Base-by-base conservation (phyloP, 1,140 invertebrate species). In the Chrysomallon squamiferum region DNA sequence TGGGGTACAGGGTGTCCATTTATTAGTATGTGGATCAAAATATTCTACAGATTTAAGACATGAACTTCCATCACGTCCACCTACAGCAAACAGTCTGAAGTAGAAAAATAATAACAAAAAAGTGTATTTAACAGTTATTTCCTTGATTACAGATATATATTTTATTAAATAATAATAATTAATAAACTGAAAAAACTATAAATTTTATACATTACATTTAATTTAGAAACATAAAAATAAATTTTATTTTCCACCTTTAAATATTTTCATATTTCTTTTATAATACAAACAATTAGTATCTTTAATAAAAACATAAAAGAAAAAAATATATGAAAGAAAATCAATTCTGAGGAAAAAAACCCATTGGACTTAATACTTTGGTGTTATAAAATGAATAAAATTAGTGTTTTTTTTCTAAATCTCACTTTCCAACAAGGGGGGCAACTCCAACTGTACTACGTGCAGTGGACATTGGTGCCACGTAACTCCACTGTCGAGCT, bases 391-490 rank as follows among this genome's bases (percentile, higher is more conserved):
- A n/a, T n/a, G n/a, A n/a, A n/a, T n/a, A n/a, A n/a, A n/a, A n/a
- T n/a, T n/a, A n/a, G n/a, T n/a, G n/a, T n/a, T n/a, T n/a, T n/a
- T n/a, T n/a, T n/a, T n/a, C n/a, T n/a, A n/a, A n/a, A n/a, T n/a
- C 84, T 75, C 83, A 91, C 89, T 92, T 93, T 74, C 89, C 91
- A 81, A 90, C 91, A 43, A 96, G 87, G n/a, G 94, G 92, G 67
- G 93, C 93, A 20, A 96, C 93, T 13, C 94, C 95, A 63, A 93
- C 93, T 50, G 94, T 95, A 67, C 93, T 95, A 30, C 95, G 88
- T 73, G 93, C 91, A 58, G 91, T 91, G 32, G 90, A 90, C 93
- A 97, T 95, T 3, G 93, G 89, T 9, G 93, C 91, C 58, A 96
- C 93, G 80, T 92, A 93, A 74, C 89, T 93, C 95, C 95, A 97